These are phyloP conservation scores for Drosophila paranaensis DNA, from an alignment of 2,888 invertebrate species.

Conservation along the genomic window DNA sequence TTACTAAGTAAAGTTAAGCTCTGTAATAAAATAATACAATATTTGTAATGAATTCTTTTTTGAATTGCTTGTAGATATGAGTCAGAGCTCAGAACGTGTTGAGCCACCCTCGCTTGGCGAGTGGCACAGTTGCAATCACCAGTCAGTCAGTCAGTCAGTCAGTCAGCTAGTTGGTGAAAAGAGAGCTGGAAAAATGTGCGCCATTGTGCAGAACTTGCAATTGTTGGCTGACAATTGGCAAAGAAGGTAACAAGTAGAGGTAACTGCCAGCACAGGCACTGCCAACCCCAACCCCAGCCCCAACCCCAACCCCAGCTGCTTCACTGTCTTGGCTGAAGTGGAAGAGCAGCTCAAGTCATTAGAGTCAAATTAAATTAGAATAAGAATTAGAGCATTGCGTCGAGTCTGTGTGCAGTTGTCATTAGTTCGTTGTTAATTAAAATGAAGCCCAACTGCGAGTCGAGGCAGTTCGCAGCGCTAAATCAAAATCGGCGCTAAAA, in stretches of 20 bases:
- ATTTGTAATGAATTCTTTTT: too few relatives aligned
- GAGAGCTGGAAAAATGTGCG: constrained; percentile 71
- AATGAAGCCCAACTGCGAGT: constrained; percentile 65
- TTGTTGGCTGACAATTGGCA: constrained; percentile 76
- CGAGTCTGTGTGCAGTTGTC: constrained; percentile 58
- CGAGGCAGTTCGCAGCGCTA: constrained; percentile 41
- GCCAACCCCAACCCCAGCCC: not conserved
- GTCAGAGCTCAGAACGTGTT: too few relatives aligned
- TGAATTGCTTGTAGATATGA: too few relatives aligned
- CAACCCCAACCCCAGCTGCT: not conserved
- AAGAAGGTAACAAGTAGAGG: constrained; percentile 62
- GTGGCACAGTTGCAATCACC: constrained; percentile 71
- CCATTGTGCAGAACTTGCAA: constrained; percentile 73
- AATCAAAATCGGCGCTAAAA: constrained; percentile 76
- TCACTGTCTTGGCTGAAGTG: constrained; percentile 5
- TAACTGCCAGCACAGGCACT: constrained; percentile 13
- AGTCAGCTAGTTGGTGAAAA: constrained; percentile 51
- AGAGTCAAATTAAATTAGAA: constrained; percentile 73
- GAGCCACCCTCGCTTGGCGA: constrained; percentile 38
- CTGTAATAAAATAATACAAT: too few relatives aligned
- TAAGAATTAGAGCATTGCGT: constrained; percentile 52
- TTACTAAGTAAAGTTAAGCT: too few relatives aligned
- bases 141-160: constrained; percentile 43
- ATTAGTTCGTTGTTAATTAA: constrained; percentile 78
- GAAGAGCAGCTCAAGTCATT: constrained; percentile 67